Conservation (phyloP, 2,888 invertebrate genomes). For the Tetropium fuscum region DNA sequence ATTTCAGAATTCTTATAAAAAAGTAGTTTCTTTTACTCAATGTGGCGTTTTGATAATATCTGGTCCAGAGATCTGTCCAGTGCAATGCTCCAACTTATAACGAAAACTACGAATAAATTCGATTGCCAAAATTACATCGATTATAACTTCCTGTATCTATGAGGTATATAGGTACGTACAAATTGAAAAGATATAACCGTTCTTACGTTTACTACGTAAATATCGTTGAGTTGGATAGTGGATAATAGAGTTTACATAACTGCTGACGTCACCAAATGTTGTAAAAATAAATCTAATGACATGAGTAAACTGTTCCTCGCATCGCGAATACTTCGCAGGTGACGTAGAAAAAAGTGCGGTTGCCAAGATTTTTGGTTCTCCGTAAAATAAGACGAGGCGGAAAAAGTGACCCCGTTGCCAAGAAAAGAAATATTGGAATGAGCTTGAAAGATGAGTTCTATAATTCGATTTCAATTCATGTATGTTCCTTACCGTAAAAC, state of each 20-base stretch:
- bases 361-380: constrained; percentile 6
- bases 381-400: constrained; percentile 3
- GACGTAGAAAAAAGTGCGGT: constrained; percentile 17
- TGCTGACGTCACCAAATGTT: constrained; percentile 12
- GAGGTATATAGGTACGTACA: background rate
- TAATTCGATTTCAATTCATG: too few relatives aligned
- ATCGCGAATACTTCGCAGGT: constrained; percentile 17
- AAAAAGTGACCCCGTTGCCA: constrained; percentile 7
- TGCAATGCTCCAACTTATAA: too few relatives aligned
- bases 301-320: constrained; percentile 12
- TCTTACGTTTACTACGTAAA: constrained; percentile 3
- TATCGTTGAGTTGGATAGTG: constrained; percentile 11
- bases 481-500: too few relatives aligned
- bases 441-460: too few relatives aligned
- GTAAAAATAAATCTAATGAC: constrained; percentile 23
- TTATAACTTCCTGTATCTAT: too few relatives aligned
- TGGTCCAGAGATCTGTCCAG: too few relatives aligned
- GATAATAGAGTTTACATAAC: constrained; percentile 16
- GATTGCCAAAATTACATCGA: too few relatives aligned
- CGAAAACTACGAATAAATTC: too few relatives aligned
- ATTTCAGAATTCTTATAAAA: too few relatives aligned
- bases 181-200: background rate
- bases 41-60: too few relatives aligned
- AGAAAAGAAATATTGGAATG: too few relatives aligned
- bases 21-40: too few relatives aligned